Percentiles rank a stretch among this genome's conserved stretches.
phyloP scores from a whole-genome alignment of 2,797 vertebrate genomes.

The Pagetopsis macropterus region DNA sequence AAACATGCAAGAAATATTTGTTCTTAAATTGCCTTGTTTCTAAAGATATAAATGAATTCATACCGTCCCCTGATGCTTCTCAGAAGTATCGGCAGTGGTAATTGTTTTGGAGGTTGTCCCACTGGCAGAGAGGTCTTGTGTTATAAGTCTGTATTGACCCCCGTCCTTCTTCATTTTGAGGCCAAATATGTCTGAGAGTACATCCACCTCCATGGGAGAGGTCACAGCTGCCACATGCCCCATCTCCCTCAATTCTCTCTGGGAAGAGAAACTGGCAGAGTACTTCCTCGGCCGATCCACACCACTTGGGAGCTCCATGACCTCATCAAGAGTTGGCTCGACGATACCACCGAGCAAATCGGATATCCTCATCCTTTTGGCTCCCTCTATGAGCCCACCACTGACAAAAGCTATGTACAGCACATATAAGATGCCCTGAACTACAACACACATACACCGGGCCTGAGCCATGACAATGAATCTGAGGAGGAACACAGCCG shows the following conservation, averaged over 20 bases:
- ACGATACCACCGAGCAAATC: conserved; percentile 90
- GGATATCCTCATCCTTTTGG: conserved; percentile 88
- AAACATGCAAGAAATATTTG: neutral
- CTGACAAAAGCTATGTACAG: conserved; percentile 87
- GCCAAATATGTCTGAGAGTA: conserved; percentile 93
- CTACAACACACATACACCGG: conserved; percentile 75
- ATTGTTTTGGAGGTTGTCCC: conserved; percentile 68
- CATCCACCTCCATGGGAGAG: conserved; percentile 84
- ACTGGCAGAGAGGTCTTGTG: conserved; percentile 87
- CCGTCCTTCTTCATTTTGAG: conserved; percentile 91
- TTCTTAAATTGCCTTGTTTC: neutral
- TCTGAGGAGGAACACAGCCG: conserved; percentile 81
- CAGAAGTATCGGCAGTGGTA: conserved; percentile 11
- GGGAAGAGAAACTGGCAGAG: conserved; percentile 71
- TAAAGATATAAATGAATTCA: neutral
- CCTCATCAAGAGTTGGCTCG: conserved; percentile 94
- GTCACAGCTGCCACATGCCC: conserved; percentile 74
- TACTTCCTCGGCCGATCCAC: conserved; percentile 64
- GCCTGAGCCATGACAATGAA: conserved; percentile 77
- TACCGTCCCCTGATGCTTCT: conserved; percentile 79
- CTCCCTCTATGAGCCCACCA: conserved; percentile 90
- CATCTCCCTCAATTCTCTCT: conserved; percentile 78
- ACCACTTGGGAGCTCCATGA: conserved; percentile 81
- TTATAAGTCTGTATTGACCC: conserved; percentile 88
- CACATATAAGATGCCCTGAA: conserved; percentile 83